A percentile compares a stretch with the other conserved stretches of the same genome.
These are phyloP conservation scores for Calephelis perditalis DNA, from an alignment of 2,888 invertebrate genomes.

Conservation along the genomic window DNA sequence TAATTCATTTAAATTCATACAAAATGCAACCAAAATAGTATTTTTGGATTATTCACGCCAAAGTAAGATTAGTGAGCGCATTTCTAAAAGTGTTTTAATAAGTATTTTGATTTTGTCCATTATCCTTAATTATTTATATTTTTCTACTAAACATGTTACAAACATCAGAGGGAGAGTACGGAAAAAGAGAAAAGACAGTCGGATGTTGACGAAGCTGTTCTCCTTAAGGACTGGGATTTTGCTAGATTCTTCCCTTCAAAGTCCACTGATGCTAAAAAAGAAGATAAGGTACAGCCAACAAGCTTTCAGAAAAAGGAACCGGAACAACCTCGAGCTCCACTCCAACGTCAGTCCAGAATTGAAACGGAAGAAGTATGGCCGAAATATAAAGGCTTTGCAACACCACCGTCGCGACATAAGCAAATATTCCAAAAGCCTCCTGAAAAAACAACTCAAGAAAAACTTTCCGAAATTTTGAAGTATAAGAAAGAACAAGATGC, in stretches of 20 bases:
- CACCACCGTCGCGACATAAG: conserved; percentile 62
- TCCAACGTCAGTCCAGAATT: conserved; percentile 65
- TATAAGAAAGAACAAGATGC: conserved; percentile 85
- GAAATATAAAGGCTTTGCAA: conserved; percentile 63
- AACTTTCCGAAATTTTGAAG: conserved; percentile 68
- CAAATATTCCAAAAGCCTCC: conserved; percentile 53
- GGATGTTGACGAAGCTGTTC: conserved; percentile 86
- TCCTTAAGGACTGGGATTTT: conserved; percentile 92
- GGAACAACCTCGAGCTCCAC: conserved; percentile 55
- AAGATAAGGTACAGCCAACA: conserved; percentile 51
- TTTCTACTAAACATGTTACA: conserved; percentile 65
- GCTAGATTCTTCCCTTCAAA: conserved; percentile 87
- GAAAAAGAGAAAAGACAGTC: conserved; percentile 66
- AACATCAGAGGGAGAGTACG: conserved; percentile 62
- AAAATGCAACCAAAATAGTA: neutral
- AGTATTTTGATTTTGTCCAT: conserved; percentile 19
- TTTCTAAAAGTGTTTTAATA: conserved; percentile 21
- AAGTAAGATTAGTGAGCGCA: conserved; percentile 72
- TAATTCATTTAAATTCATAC: too few relatives aligned
- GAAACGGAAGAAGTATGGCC: conserved; percentile 70
- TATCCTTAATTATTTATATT: conserved; percentile 56
- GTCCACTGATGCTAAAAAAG: conserved; percentile 45
- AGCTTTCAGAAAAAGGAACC: conserved; percentile 45
- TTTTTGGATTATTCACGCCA: conserved; percentile 54
- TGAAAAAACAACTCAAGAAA: conserved; percentile 64